These are phyloP conservation scores for Ephialtes manifestator DNA, from an alignment of 2,888 invertebrate species.

Conservation along the genomic window DNA sequence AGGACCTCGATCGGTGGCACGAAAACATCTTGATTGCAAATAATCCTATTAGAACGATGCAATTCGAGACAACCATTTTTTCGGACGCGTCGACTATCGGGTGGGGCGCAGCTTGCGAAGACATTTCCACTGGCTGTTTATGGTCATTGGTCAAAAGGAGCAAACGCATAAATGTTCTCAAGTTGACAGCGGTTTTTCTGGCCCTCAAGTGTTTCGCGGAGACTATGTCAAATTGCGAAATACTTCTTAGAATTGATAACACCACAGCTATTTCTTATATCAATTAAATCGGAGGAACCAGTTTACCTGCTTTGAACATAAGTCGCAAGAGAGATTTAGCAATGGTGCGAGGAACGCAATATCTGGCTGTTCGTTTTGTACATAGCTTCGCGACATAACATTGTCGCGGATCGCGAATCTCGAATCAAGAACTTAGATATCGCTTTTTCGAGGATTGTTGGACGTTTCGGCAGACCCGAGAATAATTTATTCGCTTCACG, in stretches of 20 bases:
- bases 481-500: constrained; percentile 65
- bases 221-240: constrained; percentile 37
- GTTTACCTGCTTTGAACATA: constrained; percentile 17
- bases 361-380: constrained; percentile 21
- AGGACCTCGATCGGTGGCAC: constrained; percentile 44
- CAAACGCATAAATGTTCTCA: constrained; percentile 12
- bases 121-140: background rate
- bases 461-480: constrained; percentile 29
- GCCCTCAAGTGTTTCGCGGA: constrained; percentile 53
- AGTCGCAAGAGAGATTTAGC: constrained; percentile 21
- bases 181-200: background rate
- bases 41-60: constrained; percentile 32
- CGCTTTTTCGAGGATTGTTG: constrained; percentile 7
- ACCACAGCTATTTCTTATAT: constrained; percentile 63
- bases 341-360: background rate
- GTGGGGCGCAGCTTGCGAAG: constrained; percentile 69
- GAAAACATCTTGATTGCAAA: background rate
- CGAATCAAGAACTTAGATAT: constrained; percentile 1
- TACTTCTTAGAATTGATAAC: constrained; percentile 60
- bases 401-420: constrained; percentile 2
- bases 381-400: constrained; percentile 16
- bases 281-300: constrained; percentile 62
- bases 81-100: constrained; percentile 67
- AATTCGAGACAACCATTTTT: constrained; percentile 56
- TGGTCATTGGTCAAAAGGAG: background rate